These are phyloP conservation scores for Drosophila sucinea DNA, from an alignment of 1,140 invertebrate species.

Conservation along the genomic window DNA sequence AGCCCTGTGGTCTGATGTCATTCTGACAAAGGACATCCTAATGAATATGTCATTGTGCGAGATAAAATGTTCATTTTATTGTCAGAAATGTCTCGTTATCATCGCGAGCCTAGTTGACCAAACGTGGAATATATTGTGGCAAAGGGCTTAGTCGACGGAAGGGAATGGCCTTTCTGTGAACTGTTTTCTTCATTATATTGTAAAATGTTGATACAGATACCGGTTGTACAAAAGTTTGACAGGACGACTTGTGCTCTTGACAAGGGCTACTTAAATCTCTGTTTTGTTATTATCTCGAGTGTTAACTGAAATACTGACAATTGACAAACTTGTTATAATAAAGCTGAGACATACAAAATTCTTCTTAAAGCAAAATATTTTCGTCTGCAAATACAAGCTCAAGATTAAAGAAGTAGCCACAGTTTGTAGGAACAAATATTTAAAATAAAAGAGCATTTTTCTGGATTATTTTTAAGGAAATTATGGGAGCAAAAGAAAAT, in stretches of 20 bases:
- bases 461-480: too few relatives aligned
- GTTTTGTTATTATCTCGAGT: constrained; percentile 16
- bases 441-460: too few relatives aligned
- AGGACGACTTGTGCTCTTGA: constrained; percentile 17
- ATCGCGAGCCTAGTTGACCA: constrained; percentile 49
- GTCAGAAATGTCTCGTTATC: constrained; percentile 57
- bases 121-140: constrained; percentile 45
- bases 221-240: constrained; percentile 4
- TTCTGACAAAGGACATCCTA: constrained; percentile 55
- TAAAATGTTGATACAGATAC: constrained; percentile 19
- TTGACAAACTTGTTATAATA: not conserved
- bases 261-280: constrained; percentile 19
- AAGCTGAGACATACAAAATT: not conserved
- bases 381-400: not conserved
- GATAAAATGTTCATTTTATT: constrained; percentile 61
- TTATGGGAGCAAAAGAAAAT: too few relatives aligned
- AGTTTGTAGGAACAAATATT: too few relatives aligned
- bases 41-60: constrained; percentile 56
- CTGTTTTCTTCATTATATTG: constrained; percentile 40
- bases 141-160: constrained; percentile 36
- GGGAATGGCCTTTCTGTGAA: constrained; percentile 22
- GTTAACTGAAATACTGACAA: constrained; percentile 15
- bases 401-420: too few relatives aligned
- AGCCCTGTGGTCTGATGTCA: constrained; percentile 43
- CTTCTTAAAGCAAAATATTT: not conserved